Evolutionary conservation across 2,888 invertebrate species (phyloP), one percentile per base, ranked within the genome.

Genomic region (Acheta domesticus): DNA sequence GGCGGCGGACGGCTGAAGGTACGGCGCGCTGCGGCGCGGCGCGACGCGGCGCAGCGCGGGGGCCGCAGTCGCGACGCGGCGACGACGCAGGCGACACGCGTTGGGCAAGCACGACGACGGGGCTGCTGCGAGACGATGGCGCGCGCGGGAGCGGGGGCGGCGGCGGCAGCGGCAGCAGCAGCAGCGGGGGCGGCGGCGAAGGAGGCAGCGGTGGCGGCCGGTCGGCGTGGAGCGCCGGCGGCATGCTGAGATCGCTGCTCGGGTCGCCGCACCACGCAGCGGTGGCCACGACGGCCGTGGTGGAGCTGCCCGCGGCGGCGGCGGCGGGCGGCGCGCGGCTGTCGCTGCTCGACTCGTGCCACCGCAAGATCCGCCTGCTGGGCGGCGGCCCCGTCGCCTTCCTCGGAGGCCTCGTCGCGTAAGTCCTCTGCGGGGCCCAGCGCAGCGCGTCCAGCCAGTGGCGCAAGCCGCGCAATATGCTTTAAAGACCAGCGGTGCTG

Each of bases 391-490:
- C 91, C 75, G 91, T 91, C 83, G 91, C 91, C 83, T 91, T 91
- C 86, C 87, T 91, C 83, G 91, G 91, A 85, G 92, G 92, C 85
- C 89, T 92, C 85, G 92, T 92, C 86, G 91, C 92, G 92, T 92
- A 90, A 92, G 92, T 90, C 83, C 75, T 36, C 49, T 48, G 12
- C 62, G 62, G 62, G 62, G 62, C 62, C 62, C 62, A 19, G 62
- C 14, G 62, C 62, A 62, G 12, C 62, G 36, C 36, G 36, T 36
- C 36, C 36, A 62, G 62, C 62, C 0, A n/a, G 62, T 62, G 62
- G 62, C 62, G 62, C 14, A 62, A 8, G 62, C 62, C 16, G 14
- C 62, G 16, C 36, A 8, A 36, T 36, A 36, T 36, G 36, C 36
- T 36, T 36, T 36, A 36, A 36, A 36, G 36, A 36, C 5, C 36